phyloP scores from a whole-genome alignment of 1,140 invertebrate species.

The Radopholus similis region DNA sequence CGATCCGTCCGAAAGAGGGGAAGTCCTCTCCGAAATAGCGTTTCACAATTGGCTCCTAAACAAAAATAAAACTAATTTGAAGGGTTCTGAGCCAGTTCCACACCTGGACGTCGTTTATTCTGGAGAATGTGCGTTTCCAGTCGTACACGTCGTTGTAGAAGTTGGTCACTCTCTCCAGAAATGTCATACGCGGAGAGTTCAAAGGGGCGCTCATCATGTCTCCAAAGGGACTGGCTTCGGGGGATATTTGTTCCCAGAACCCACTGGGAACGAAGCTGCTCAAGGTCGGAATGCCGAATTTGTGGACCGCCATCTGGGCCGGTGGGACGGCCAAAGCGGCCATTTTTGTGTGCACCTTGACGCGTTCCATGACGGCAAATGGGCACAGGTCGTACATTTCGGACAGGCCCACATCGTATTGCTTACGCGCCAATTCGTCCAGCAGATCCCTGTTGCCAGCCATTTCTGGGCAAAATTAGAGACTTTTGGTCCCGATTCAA shows the following conservation, averaged over 20 bases:
- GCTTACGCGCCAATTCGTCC: background rate
- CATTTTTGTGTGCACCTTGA: conserved; percentile 20
- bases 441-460: background rate
- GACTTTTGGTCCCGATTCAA: background rate
- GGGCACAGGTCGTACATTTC: conserved; percentile 16
- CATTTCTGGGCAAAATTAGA: background rate
- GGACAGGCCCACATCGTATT: conserved; percentile 22
- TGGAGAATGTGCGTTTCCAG: conserved; percentile 15
- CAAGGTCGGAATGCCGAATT: conserved; percentile 20
- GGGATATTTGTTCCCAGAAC: background rate
- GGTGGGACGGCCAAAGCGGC: conserved; percentile 16
- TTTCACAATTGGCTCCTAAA: conserved; percentile 16
- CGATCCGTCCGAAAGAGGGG: conserved; percentile 21
- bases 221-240: background rate
- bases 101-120: background rate
- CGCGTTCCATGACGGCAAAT: conserved; percentile 15
- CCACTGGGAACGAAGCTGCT: conserved; percentile 25
- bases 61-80: background rate
- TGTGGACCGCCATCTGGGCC: background rate
- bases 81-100: background rate
- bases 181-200: conserved; percentile 4
- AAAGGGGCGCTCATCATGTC: background rate
- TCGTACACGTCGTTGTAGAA: conserved; percentile 21
- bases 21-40: conserved; percentile 18
- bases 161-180: conserved; percentile 15